These are phyloP conservation scores for Volucella inanis DNA, from an alignment of 2,888 invertebrate genomes.

Conservation along the genomic window DNA sequence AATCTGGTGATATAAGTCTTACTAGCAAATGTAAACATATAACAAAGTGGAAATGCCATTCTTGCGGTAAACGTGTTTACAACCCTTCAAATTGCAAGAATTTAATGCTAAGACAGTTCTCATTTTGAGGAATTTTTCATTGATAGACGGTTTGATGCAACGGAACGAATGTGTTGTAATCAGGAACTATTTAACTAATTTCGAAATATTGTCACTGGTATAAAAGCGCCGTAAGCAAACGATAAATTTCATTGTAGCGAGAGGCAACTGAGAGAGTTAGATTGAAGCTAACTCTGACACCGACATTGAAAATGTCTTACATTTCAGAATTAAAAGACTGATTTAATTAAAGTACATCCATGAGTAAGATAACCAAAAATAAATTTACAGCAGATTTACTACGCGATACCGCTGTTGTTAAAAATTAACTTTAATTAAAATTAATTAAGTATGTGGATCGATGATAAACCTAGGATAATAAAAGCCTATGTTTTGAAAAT, in stretches of 20 bases:
- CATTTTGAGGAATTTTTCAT: no score
- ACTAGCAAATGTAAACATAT: no score
- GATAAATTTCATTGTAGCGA: constrained; percentile 33
- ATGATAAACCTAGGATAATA: no score
- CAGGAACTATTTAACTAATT: constrained; percentile 23
- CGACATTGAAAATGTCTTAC: constrained; percentile 62
- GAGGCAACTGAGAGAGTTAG: constrained; percentile 29
- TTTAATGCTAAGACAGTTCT: no score
- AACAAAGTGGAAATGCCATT: no score
- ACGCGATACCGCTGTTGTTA: constrained; percentile 21
- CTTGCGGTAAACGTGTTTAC: no score
- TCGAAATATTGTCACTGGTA: constrained; percentile 11
- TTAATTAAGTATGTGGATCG: no score
- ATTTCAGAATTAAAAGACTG: constrained; percentile 65
- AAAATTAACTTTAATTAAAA: constrained; percentile 14
- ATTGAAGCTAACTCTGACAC: constrained; percentile 26
- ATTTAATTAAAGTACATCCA: constrained; percentile 70
- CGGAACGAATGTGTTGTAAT: constrained; percentile 11
- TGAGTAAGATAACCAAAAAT: constrained; percentile 71
- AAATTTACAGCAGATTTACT: constrained; percentile 48
- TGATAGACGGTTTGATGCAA: constrained; percentile 23
- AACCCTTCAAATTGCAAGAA: no score
- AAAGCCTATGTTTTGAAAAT: no score
- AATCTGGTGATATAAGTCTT: no score
- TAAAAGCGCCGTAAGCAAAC: constrained; percentile 28